These are phyloP conservation scores for Callospermophilus lateralis DNA, from an alignment of 2,113 vertebrate species.

Conservation along the genomic window DNA sequence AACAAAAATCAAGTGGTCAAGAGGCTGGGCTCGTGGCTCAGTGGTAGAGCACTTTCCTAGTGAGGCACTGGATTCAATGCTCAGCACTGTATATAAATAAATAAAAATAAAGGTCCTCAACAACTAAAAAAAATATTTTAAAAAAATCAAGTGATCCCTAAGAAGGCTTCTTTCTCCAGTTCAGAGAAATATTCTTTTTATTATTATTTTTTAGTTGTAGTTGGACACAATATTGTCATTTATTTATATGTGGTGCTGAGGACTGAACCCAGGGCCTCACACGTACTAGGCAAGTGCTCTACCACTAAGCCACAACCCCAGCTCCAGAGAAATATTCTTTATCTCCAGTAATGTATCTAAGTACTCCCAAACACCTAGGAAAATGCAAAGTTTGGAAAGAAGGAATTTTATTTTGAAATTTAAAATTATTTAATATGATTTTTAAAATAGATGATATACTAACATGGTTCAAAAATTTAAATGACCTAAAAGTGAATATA, in stretches of 20 bases:
- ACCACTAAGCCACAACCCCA: too few relatives aligned
- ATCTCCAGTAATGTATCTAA: not conserved
- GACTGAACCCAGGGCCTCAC: too few relatives aligned
- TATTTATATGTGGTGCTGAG: too few relatives aligned
- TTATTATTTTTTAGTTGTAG: too few relatives aligned
- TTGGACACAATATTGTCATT: too few relatives aligned
- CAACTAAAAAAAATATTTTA: too few relatives aligned
- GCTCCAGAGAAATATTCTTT: not conserved
- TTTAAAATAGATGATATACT: not conserved
- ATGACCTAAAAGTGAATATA: not conserved
- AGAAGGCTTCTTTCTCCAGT: not conserved
- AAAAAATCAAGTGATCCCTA: not conserved
- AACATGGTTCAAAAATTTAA: constrained; percentile 24
- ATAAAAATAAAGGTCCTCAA: too few relatives aligned
- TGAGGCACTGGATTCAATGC: too few relatives aligned
- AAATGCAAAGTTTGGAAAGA: not conserved
- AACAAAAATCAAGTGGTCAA: not conserved
- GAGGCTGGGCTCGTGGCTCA: too few relatives aligned
- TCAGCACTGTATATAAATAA: too few relatives aligned
- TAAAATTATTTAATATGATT: not conserved
- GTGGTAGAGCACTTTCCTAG: too few relatives aligned
- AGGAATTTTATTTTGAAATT: not conserved
- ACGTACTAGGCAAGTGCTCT: too few relatives aligned
- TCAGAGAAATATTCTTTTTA: constrained; percentile 16
- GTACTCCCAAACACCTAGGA: not conserved